Percentiles rank a stretch among this genome's conserved stretches.
Conservation (phyloP, 2,888 invertebrate genomes). For the Sturmia bella region DNA sequence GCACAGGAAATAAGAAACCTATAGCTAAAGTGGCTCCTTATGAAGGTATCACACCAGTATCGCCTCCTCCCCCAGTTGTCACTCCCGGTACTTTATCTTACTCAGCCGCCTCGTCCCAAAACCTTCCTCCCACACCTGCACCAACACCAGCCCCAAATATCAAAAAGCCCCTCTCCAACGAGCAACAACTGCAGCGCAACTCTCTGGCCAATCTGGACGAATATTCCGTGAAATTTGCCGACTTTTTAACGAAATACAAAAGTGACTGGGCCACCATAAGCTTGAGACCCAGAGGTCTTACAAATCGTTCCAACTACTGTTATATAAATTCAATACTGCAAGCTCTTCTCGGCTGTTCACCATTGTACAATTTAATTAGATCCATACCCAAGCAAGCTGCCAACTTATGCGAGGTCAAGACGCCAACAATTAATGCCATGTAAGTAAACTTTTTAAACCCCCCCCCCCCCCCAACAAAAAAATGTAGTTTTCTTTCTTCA, state of each 20-base stretch:
- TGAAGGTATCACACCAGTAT: conserved; percentile 78
- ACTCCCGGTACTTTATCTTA: conserved; percentile 80
- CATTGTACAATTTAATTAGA: conserved; percentile 94
- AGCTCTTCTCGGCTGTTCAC: conserved; percentile 96
- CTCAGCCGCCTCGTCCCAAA: conserved; percentile 82
- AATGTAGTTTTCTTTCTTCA: neutral
- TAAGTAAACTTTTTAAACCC: conserved; percentile 81
- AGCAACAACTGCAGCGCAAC: conserved; percentile 47
- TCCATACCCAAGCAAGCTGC: conserved; percentile 87
- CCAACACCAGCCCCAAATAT: conserved; percentile 35
- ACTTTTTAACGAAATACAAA: conserved; percentile 88
- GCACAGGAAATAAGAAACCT: conserved; percentile 83
- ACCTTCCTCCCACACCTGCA: conserved; percentile 72
- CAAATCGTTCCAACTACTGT: conserved; percentile 97
- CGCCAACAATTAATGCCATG: conserved; percentile 96
- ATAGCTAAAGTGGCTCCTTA: conserved; percentile 85
- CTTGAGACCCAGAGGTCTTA: conserved; percentile 93
- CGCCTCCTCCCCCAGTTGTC: conserved; percentile 74
- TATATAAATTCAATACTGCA: conserved; percentile 98
- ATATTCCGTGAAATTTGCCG: conserved; percentile 83
- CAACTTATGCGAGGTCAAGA: conserved; percentile 84
- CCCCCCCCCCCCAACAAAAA: too few species aligned
- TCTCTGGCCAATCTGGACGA: conserved; percentile 77
- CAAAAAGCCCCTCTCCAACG: conserved; percentile 14
- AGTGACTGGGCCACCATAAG: conserved; percentile 90